Evolutionary conservation across 2,797 vertebrate species (phyloP).

Genomic region (Hyperoplus immaculatus): DNA sequence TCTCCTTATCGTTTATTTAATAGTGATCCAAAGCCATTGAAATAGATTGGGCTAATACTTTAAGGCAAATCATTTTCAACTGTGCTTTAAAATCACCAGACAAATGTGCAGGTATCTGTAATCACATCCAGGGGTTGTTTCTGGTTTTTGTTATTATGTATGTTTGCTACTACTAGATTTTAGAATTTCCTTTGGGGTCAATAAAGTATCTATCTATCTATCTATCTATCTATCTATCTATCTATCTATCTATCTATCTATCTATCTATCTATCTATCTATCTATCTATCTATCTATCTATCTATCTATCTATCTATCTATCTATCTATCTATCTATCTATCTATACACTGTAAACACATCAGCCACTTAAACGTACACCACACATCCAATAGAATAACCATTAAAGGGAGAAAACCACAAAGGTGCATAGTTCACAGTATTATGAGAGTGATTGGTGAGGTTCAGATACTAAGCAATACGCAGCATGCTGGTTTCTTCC

Average conservation of each 20-base stretch:
- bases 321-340: no score
- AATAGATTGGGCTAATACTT: neutral
- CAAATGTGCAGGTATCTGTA: constrained; percentile 13
- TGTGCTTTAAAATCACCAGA: neutral
- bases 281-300: no score
- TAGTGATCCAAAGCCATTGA: neutral
- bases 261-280: no score
- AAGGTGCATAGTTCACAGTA: constrained; percentile 6
- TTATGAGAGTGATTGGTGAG: constrained; percentile 1
- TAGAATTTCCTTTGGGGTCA: no score
- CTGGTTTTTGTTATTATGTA: no score
- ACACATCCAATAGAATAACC: neutral
- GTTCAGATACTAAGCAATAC: neutral
- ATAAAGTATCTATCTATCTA: no score
- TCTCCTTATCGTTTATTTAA: neutral
- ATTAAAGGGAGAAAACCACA: neutral
- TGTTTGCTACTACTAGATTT: no score
- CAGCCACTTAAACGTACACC: neutral
- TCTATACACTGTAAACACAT: neutral
- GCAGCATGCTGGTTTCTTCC: neutral
- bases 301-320: no score
- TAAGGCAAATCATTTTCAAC: neutral
- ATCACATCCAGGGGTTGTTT: neutral
- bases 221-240: no score
- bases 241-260: no score